A percentile compares a stretch with the other conserved stretches of the same genome.
phyloP scores from a whole-genome alignment of 2,113 vertebrate species.

The Cebus imitator region DNA sequence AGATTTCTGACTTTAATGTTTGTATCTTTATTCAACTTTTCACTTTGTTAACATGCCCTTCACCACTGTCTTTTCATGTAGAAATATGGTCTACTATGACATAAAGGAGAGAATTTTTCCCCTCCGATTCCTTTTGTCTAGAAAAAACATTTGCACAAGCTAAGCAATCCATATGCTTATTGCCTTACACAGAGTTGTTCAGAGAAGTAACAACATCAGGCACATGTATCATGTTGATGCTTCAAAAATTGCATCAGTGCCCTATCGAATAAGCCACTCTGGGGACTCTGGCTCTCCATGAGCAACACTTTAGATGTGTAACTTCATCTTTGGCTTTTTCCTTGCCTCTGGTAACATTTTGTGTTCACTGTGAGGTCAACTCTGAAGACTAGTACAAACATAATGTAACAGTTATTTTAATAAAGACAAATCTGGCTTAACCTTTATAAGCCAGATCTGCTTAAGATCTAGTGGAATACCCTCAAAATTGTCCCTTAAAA shows the following conservation, averaged over 20 bases:
- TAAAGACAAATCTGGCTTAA: neutral
- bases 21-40: neutral
- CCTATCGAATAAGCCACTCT: neutral
- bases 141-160: neutral
- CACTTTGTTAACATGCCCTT: neutral
- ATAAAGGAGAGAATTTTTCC: neutral
- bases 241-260: neutral
- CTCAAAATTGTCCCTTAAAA: neutral
- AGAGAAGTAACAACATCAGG: neutral
- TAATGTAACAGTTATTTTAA: neutral
- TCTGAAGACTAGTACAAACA: neutral
- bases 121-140: neutral
- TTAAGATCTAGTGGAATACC: neutral
- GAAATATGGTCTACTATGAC: neutral
- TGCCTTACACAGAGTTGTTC: neutral
- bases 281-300: neutral
- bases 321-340: neutral
- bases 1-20: neutral
- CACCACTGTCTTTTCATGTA: neutral
- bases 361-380: neutral
- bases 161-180: neutral
- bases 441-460: neutral
- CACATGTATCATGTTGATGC: accelerated
- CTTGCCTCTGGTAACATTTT: neutral
- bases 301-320: neutral